phyloP scores from a whole-genome alignment of 2,888 invertebrate species.

The Mycalesis mineus region DNA sequence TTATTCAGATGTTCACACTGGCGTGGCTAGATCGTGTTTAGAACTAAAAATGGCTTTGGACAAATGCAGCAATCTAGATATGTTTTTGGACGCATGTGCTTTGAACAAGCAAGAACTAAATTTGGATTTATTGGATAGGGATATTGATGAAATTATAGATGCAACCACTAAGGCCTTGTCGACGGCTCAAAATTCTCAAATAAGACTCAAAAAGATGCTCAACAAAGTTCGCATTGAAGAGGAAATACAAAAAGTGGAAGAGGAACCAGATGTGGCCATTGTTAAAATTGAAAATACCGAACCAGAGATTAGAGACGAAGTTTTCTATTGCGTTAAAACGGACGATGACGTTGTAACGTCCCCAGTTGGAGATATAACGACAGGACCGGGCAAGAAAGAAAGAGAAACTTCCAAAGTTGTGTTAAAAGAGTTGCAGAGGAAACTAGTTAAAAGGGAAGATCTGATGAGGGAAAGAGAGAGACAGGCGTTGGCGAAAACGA shows the following conservation, averaged over 20 bases:
- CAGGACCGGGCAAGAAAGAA: conserved; percentile 62
- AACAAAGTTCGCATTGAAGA: conserved; percentile 42
- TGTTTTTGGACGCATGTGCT: conserved; percentile 66
- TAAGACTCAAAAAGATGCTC: conserved; percentile 60
- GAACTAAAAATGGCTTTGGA: conserved; percentile 60
- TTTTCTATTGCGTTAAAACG: conserved; percentile 67
- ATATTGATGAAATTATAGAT: conserved; percentile 62
- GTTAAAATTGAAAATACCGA: conserved; percentile 57
- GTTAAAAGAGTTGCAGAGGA: conserved; percentile 60
- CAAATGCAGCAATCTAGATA: conserved; percentile 60
- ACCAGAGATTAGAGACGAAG: conserved; percentile 64
- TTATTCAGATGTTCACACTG: conserved; percentile 67
- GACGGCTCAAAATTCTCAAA: conserved; percentile 57
- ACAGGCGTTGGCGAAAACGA: conserved; percentile 66
- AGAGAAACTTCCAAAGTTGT: conserved; percentile 61
- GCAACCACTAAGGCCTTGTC: conserved; percentile 53
- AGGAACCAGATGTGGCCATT: conserved; percentile 35
- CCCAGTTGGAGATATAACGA: conserved; percentile 50
- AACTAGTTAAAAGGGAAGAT: conserved; percentile 68
- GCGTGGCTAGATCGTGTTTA: conserved; percentile 53
- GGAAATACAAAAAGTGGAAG: conserved; percentile 35
- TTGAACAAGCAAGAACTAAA: conserved; percentile 58
- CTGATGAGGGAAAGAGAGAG: conserved; percentile 70
- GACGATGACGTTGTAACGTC: conserved; percentile 51
- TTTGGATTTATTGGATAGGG: conserved; percentile 53